A percentile compares a stretch with the other conserved stretches of the same genome.
phyloP scores from a whole-genome alignment of 37 sponge, comb jelly and placozoan species.

The Halichondria panicea region DNA sequence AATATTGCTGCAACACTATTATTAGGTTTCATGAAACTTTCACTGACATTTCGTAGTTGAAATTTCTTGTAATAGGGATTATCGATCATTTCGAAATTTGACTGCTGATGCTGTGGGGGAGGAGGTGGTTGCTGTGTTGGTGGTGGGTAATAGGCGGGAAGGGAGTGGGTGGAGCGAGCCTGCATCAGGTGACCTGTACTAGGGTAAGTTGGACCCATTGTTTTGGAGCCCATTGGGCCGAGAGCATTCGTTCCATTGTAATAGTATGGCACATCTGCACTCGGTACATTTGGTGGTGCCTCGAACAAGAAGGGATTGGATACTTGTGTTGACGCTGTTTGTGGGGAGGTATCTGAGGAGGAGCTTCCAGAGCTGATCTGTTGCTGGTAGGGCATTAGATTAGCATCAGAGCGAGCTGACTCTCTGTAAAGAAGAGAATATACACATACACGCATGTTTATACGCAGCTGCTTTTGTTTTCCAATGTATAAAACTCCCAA shows the following conservation, averaged over 20 bases:
- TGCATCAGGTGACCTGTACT: constrained; percentile 13
- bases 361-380: neutral
- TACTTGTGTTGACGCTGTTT: constrained; percentile 9
- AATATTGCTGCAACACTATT: too few relatives aligned
- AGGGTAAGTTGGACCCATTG: constrained; percentile 14
- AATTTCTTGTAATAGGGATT: constrained; percentile 6
- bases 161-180: neutral
- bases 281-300: too few relatives aligned
- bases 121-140: neutral
- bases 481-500: too few relatives aligned
- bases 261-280: too few relatives aligned
- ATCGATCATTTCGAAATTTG: constrained; percentile 23
- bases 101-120: neutral
- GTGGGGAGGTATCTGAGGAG: neutral
- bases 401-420: neutral
- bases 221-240: too few relatives aligned
- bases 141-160: neutral
- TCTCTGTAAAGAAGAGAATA: neutral
- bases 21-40: too few relatives aligned
- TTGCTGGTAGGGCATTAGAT: neutral
- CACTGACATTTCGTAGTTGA: constrained; percentile 7
- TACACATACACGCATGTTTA: too few relatives aligned
- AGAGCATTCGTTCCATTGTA: too few relatives aligned
- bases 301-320: constrained; percentile 18
- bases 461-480: too few relatives aligned